Evolutionary conservation across 2,797 vertebrate species (phyloP), one percentile per base, ranked within the genome.

Genomic region (Mallotus villosus): DNA sequence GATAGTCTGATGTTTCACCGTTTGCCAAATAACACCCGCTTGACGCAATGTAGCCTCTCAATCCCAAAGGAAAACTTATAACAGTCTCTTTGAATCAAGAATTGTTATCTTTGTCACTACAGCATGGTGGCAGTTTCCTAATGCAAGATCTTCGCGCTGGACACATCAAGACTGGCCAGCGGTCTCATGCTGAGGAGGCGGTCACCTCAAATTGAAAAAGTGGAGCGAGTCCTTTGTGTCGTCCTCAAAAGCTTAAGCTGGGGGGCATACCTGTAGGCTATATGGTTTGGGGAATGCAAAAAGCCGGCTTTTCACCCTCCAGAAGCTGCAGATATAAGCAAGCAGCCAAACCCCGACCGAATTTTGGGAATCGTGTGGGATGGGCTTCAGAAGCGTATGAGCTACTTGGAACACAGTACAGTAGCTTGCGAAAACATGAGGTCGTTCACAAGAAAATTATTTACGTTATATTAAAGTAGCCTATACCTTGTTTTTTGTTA

Each of bases 221-320:
- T 84, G 66, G 55, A 69, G 77, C 74, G 71, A 72, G 68, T 78
- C 79, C 87, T 92, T 92, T 91, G 91, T 92, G 89, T 85, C 77
- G 85, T 83, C 78, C 59, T 78, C 79, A 73, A 66, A 70, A 74
- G 62, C 74, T 69, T 32, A 62, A 49, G 19, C 55, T 16, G 32
- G 4, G 27, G 4, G 51, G 49, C 71, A 67, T 63, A 78, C 80
- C 87, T 79, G 82, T 73, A 77, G 74, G 68, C 63, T 34, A 75
- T 57, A 37, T 67, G 58, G 71, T 75, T 49, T 60, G 68, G 41
- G 59, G 59, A 49, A 55, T 5, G 70, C 12, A 12, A 37, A 64
- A 81, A 65, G 77, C 85, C 82, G 82, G 84, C 72, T 66, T 51
- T 78, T 78, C 85, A 86, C 81, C 81, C 78, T 74, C 78, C 80